Base-by-base conservation (phyloP, 2,797 vertebrate genomes). In the Odontamblyopus lacepedii region DNA sequence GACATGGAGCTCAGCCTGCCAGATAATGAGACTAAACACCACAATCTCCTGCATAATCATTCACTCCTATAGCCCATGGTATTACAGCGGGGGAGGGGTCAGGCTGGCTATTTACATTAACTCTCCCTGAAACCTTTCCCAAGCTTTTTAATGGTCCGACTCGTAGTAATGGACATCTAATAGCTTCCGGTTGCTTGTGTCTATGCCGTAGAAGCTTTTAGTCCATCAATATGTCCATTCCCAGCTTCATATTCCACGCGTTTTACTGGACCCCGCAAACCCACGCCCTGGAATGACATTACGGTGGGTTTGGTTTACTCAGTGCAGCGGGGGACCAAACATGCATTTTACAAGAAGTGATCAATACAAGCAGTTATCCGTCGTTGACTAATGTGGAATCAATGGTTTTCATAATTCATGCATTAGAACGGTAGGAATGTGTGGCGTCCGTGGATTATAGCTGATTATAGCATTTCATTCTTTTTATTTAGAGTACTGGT, bases 21-120 rank as follows among this genome's bases (percentile, higher is more conserved):
- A 76, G 80, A 85, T 91, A 88, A 91, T 86, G 84, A 87, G 81
- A 82, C 61, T n/a, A 87, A 89, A 88, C 66, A 70, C 73, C 76
- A 77, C 76, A 84, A 77, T 82, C 77, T 68, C 60, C 74, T 81
- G 86, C 83, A 87, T 89, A 86, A 92, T 88, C 83, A 92, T 77
- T 82, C 78, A 78, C 78, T 80, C 86, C 86, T 90, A 90, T 85
- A 83, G 81, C 80, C 69, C 80, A 83, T 82, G 74, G 70, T 83
- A 69, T 65, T 74, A 59, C 65, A 63, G 77, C 71, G 32, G 44
- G 64, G 63, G 57, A 78, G 77, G 73, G 79, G 74, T 80, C 80
- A 67, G 7, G 69, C 57, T 8, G 16, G 62, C 80, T 83, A 73
- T 89, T 90, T 83, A 88, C 83, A 73, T 82, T 77, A 79, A 74